Percentiles rank a stretch among this genome's conserved stretches.
phyloP scores from a whole-genome alignment of 1,140 invertebrate genomes.

The Pachyrhynchus sulphureomaculatus region DNA sequence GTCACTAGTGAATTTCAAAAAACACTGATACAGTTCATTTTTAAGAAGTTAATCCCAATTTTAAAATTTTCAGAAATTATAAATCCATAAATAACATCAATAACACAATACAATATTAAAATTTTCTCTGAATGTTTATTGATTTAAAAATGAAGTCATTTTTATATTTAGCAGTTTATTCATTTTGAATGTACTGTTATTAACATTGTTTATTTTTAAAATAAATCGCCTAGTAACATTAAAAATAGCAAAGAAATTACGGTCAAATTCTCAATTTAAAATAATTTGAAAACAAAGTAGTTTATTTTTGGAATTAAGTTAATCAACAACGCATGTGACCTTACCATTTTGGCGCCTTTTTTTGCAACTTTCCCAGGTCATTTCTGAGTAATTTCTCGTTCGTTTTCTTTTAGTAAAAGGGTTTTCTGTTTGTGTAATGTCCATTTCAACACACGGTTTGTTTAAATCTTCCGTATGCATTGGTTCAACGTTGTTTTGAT shows the following conservation, averaged over 20 bases:
- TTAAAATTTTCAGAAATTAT: too few relatives aligned
- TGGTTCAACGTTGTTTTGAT: slow-evolving; percentile 10
- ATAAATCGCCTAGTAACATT: neutral
- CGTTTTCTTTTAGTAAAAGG: slow-evolving; percentile 34
- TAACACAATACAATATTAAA: too few relatives aligned
- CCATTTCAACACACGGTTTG: slow-evolving; percentile 22
- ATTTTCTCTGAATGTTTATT: slow-evolving; percentile 9
- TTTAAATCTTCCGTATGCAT: slow-evolving; percentile 8
- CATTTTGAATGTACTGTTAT: neutral
- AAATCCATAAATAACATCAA: too few relatives aligned
- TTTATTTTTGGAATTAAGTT: too few relatives aligned
- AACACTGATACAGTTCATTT: too few relatives aligned
- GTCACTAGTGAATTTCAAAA: too few relatives aligned
- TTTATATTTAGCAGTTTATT: slow-evolving; percentile 1
- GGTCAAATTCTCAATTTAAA: too few relatives aligned
- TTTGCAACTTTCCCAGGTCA: slow-evolving; percentile 28
- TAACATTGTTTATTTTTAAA: neutral
- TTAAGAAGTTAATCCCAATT: too few relatives aligned
- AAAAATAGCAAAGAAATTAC: neutral
- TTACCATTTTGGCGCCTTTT: slow-evolving; percentile 43
- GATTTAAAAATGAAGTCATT: slow-evolving; percentile 6
- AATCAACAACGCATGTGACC: neutral
- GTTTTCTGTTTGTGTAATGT: slow-evolving; percentile 15
- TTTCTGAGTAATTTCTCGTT: slow-evolving; percentile 14
- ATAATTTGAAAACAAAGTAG: too few relatives aligned